Evolutionary conservation across 2,888 invertebrate genomes (phyloP), one percentile per base, ranked within the genome.

Genomic region (Polyommatus iphigenia): DNA sequence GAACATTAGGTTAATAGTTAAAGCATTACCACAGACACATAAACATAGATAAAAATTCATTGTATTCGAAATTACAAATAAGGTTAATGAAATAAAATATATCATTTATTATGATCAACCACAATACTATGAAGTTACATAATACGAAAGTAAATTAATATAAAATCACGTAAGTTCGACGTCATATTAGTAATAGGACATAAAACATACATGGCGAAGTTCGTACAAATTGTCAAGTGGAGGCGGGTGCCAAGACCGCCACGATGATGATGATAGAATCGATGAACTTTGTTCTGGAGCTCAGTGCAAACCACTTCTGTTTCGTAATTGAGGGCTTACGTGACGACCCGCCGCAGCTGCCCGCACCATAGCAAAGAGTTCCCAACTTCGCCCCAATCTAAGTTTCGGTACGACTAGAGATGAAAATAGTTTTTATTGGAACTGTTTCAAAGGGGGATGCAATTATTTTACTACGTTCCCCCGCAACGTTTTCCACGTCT

Each of bases 321-420:
- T 92, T 91, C 90, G 92, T 93, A 93, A 93, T 93, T 93, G 93
- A 90, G 90, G 91, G 90, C 91, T 93, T 93, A 93, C 92, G 93
- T 93, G 93, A 91, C 91, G 91, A 90, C 87, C 88, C 85, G 87
- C 87, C 89, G 82, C 92, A 92, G 89, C 91, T 92, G 91, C 86
- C 88, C 88, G 83, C 86, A 89, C 90, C 83, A 82, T 86, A 85
- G 86, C 88, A 89, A 91, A 91, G 91, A 90, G 87, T 90, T 90
- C 87, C 85, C 84, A 91, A 92, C 90, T 92, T 92, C 90, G 91
- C 91, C 91, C 91, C 90, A 89, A 91, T 90, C 88, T 90, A 89
- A 91, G 88, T 89, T 90, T 89, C 88, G 87, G 88, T 89, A 87
- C 85, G 84, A 82, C 83, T 85, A 87, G 85, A 83, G 87, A 85